Evolutionary conservation across 1,140 invertebrate species (phyloP).

Genomic region (Rhyzopertha dominica): DNA sequence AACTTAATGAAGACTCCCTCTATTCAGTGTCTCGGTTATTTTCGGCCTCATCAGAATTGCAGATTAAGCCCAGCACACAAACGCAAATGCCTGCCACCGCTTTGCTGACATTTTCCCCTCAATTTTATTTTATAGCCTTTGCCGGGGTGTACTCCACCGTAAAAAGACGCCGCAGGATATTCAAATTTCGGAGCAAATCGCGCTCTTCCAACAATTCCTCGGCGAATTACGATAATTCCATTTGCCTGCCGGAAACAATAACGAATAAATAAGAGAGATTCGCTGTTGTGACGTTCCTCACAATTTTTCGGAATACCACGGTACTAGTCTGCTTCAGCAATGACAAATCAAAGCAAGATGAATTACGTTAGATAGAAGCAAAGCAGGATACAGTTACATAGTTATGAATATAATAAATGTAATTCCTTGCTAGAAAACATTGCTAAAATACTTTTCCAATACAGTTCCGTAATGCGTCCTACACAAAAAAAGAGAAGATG

Average conservation of each 20-base stretch:
- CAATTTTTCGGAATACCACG: too few species aligned
- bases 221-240: conserved; percentile 16
- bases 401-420: too few species aligned
- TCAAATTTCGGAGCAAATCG: conserved; percentile 15
- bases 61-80: conserved; percentile 9
- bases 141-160: conserved; percentile 6
- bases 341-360: too few species aligned
- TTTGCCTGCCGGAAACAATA: conserved; percentile 12
- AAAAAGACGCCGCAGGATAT: conserved; percentile 21
- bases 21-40: conserved; percentile 10
- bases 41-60: conserved; percentile 16
- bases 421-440: too few species aligned
- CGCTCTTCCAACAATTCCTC: conserved; percentile 7
- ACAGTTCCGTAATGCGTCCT: too few species aligned
- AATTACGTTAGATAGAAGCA: too few species aligned
- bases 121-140: conserved; percentile 18
- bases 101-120: conserved; percentile 17
- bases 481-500: too few species aligned
- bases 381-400: too few species aligned
- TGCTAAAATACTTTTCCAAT: too few species aligned
- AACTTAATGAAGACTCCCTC: conserved; percentile 14
- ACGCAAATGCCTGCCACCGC: conserved; percentile 10
- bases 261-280: conserved; percentile 16
- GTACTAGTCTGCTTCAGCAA: too few species aligned
- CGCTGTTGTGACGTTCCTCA: conserved; percentile 12